phyloP scores from a whole-genome alignment of 2,797 vertebrate species.

The Spondyliosoma cantharus region DNA sequence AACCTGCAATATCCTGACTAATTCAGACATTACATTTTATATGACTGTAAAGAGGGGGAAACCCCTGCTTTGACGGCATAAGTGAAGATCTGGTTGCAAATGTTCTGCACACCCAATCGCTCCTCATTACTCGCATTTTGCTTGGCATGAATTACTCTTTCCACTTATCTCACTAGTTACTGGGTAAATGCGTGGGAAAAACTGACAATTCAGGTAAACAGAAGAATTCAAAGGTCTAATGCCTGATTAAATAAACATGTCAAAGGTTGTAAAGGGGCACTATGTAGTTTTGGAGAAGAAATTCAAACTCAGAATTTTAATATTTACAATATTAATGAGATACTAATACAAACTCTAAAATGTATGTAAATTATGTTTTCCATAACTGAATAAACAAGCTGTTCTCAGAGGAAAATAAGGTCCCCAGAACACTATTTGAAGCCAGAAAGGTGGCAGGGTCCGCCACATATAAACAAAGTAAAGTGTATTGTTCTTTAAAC shows the following conservation, averaged over 20 bases:
- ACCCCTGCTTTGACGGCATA: slow-evolving; percentile 62
- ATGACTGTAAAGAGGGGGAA: slow-evolving; percentile 71
- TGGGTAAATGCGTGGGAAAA: slow-evolving; percentile 33
- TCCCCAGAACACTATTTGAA: too few relatives aligned
- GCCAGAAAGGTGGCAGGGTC: too few relatives aligned
- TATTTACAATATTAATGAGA: too few relatives aligned
- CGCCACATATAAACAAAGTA: too few relatives aligned
- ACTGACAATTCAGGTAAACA: slow-evolving; percentile 23
- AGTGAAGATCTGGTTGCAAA: slow-evolving; percentile 71
- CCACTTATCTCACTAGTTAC: slow-evolving; percentile 48
- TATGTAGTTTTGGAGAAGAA: too few relatives aligned
- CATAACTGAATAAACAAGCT: too few relatives aligned
- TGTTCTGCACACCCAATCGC: slow-evolving; percentile 38
- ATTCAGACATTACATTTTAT: slow-evolving; percentile 80
- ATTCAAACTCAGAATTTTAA: too few relatives aligned
- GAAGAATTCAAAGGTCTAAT: slow-evolving; percentile 19
- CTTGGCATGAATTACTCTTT: slow-evolving; percentile 55
- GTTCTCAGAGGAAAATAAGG: too few relatives aligned
- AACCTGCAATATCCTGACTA: slow-evolving; percentile 75
- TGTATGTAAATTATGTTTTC: too few relatives aligned
- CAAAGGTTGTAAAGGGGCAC: too few relatives aligned
- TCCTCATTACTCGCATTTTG: slow-evolving; percentile 50
- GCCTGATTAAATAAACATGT: slow-evolving; percentile 30
- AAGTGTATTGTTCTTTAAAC: too few relatives aligned
- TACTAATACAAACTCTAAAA: too few relatives aligned